Percentiles rank a stretch among this genome's conserved stretches.
These are phyloP conservation scores for Fregata magnificens DNA, from an alignment of 2,113 vertebrate species.

Conservation along the genomic window DNA sequence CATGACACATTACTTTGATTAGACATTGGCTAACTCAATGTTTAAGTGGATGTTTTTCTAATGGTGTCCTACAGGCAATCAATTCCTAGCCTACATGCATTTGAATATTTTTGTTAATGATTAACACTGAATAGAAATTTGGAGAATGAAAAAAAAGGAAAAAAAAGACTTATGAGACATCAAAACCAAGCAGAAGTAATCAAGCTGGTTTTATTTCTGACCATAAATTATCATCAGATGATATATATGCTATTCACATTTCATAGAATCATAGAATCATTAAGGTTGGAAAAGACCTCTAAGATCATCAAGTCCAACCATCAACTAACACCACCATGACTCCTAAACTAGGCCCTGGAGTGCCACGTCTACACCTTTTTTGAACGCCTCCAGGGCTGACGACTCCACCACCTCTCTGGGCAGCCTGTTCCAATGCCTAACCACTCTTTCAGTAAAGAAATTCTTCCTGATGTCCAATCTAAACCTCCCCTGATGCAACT, in stretches of 20 bases:
- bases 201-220: neutral
- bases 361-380: too few relatives aligned
- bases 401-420: too few relatives aligned
- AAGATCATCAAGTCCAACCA: too few relatives aligned
- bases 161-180: neutral
- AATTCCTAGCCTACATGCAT: neutral
- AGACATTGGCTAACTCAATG: neutral
- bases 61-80: neutral
- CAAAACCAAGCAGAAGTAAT: neutral
- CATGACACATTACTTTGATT: neutral
- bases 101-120: neutral
- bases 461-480: too few relatives aligned
- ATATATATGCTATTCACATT: neutral
- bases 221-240: neutral
- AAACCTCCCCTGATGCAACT: too few relatives aligned
- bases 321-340: too few relatives aligned
- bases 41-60: neutral
- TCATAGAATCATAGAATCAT: too few relatives aligned
- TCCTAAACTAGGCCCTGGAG: too few relatives aligned
- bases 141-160: neutral
- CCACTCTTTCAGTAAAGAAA: too few relatives aligned
- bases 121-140: neutral
- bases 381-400: too few relatives aligned
- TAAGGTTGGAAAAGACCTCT: too few relatives aligned
- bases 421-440: too few relatives aligned